These are phyloP conservation scores for Halictus rubicundus DNA, from an alignment of 1,140 invertebrate species.

Conservation along the genomic window DNA sequence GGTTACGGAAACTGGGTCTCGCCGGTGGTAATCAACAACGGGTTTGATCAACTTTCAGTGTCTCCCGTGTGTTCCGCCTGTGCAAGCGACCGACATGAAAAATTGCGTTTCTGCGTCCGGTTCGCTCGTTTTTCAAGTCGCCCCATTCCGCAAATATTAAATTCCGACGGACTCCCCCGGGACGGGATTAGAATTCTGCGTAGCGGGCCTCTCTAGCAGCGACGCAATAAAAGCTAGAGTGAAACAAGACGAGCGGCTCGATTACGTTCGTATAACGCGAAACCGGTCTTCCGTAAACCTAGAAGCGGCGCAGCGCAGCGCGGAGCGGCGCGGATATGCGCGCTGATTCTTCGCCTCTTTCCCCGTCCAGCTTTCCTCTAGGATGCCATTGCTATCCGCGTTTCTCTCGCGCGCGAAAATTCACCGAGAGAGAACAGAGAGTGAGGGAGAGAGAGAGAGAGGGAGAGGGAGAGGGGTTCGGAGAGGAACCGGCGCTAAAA, in stretches of 20 bases:
- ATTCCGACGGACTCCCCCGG: not conserved
- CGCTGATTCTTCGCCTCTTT: not conserved
- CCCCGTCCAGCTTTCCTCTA: not conserved
- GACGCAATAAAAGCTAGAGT: slow-evolving; percentile 36
- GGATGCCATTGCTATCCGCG: not conserved
- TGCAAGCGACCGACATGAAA: not conserved
- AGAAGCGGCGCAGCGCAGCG: slow-evolving; percentile 5
- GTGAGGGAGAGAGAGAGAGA: not conserved
- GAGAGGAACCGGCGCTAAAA: not conserved
- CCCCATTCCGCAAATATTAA: too few relatives aligned
- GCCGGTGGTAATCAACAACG: not conserved
- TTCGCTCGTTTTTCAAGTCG: too few relatives aligned
- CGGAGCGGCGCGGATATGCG: slow-evolving; percentile 4
- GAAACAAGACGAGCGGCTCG: slow-evolving; percentile 33
- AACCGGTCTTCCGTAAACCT: slow-evolving; percentile 38
- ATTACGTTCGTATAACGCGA: slow-evolving; percentile 21
- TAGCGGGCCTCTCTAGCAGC: not conserved
- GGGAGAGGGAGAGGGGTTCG: too few relatives aligned
- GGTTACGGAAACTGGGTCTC: not conserved
- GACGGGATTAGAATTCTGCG: slow-evolving; percentile 29
- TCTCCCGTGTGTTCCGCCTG: too few relatives aligned
- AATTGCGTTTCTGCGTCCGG: not conserved
- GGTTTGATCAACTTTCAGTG: not conserved
- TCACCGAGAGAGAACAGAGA: not conserved
- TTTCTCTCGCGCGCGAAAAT: not conserved